Conservation (phyloP, 2,888 invertebrate genomes). For the Rhamnusium bicolor region DNA sequence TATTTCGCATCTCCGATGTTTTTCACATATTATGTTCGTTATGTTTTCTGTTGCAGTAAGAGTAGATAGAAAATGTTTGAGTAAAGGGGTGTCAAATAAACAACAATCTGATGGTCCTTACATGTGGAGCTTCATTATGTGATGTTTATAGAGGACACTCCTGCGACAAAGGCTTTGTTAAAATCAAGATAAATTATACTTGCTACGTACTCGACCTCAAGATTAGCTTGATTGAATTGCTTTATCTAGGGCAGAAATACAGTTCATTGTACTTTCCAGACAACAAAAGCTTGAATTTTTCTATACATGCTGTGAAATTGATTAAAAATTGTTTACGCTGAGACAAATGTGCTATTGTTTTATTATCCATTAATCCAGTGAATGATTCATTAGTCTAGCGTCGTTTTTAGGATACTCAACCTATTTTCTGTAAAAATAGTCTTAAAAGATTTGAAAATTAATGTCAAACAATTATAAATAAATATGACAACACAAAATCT, state of each 20-base stretch:
- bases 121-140: conserved; percentile 14
- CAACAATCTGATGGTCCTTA: conserved; percentile 10
- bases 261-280: conserved; percentile 10
- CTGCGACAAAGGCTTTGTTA: conserved; percentile 21
- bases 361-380: background rate
- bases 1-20: background rate
- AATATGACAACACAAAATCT: too few relatives aligned
- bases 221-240: conserved; percentile 22
- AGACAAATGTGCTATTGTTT: background rate
- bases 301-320: background rate
- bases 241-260: conserved; percentile 12
- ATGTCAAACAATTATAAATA: too few relatives aligned
- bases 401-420: too few relatives aligned
- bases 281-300: background rate
- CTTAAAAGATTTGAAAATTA: too few relatives aligned
- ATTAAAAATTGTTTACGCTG: background rate
- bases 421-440: too few relatives aligned
- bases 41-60: background rate
- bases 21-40: conserved; percentile 4
- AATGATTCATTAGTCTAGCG: background rate
- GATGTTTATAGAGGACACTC: conserved; percentile 21
- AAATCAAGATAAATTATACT: conserved; percentile 32
- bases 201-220: conserved; percentile 8
- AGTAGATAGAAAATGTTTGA: conserved; percentile 14
- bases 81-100: conserved; percentile 21